Evolutionary conservation across 2,888 invertebrate genomes (phyloP).

Genomic region (Machimus atricapillus): DNA sequence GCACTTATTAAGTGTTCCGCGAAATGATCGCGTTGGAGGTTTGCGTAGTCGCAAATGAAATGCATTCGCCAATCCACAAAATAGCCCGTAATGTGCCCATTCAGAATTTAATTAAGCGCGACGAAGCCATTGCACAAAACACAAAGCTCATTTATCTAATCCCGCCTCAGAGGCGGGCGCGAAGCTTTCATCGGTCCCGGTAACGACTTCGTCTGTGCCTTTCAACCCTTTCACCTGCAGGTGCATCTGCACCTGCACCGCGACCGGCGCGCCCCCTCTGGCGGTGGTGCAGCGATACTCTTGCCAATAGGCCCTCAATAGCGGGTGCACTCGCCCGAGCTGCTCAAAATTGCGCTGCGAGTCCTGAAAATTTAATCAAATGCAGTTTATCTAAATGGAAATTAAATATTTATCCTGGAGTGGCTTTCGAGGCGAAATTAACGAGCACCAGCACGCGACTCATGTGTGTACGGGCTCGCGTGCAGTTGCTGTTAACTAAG

Average conservation of each 20-base stretch:
- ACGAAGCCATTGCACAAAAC: not conserved
- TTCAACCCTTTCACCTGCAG: not conserved
- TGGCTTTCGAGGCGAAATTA: slow-evolving; percentile 22
- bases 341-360: not conserved
- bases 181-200: slow-evolving; percentile 8
- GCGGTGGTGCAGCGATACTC: not conserved
- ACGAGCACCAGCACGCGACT: not conserved
- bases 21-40: not conserved
- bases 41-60: slow-evolving; percentile 12
- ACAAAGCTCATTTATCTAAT: slow-evolving; percentile 34
- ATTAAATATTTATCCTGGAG: slow-evolving; percentile 37
- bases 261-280: not conserved
- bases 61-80: slow-evolving; percentile 1
- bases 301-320: not conserved
- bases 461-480: not conserved
- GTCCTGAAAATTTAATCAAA: slow-evolving; percentile 40
- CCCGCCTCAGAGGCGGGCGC: not conserved
- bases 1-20: not conserved
- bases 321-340: not conserved
- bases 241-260: not conserved
- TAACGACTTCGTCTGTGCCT: slow-evolving; percentile 15
- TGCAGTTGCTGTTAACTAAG: not conserved
- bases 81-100: not conserved
- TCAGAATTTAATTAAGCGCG: slow-evolving; percentile 34
- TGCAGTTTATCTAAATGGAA: slow-evolving; percentile 38